Percentiles rank a stretch among this genome's conserved stretches.
Evolutionary conservation across 35 echinoderm and acorn worm genomes (phyloP).

Genomic region (Apostichopus parvimensis): DNA sequence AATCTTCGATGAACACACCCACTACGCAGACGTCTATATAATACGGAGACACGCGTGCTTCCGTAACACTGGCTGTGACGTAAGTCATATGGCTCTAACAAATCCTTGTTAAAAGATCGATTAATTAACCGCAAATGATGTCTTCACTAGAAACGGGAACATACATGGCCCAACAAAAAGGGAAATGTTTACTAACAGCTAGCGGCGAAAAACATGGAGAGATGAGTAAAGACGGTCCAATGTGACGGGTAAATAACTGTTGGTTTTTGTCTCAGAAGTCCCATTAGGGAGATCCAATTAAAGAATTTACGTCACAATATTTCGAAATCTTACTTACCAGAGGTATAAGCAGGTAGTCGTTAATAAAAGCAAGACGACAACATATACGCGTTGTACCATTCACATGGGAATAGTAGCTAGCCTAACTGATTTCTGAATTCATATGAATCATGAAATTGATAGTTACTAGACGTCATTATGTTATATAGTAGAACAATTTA

Average conservation of each 20-base stretch:
- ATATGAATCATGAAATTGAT: no score
- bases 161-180: background rate
- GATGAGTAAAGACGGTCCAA: background rate
- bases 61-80: conserved; percentile 4
- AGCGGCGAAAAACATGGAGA: background rate
- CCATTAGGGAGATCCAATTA: conserved; percentile 35
- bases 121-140: background rate
- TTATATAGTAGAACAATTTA: no score
- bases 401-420: background rate
- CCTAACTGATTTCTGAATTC: no score
- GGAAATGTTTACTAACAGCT: conserved; percentile 32
- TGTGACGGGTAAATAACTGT: conserved; percentile 9
- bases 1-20: no score
- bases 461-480: no score
- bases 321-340: conserved; percentile 28
- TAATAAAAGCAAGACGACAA: conserved; percentile 3
- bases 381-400: background rate
- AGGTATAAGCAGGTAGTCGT: conserved; percentile 11
- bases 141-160: conserved; percentile 13
- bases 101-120: conserved; percentile 34
- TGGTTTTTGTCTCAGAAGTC: conserved; percentile 13
- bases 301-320: conserved; percentile 35
- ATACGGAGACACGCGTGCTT: background rate
- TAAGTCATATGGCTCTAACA: background rate
- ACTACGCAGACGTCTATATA: no score